Base-by-base conservation (phyloP, 2,797 vertebrate species). In the Potorous gilbertii region DNA sequence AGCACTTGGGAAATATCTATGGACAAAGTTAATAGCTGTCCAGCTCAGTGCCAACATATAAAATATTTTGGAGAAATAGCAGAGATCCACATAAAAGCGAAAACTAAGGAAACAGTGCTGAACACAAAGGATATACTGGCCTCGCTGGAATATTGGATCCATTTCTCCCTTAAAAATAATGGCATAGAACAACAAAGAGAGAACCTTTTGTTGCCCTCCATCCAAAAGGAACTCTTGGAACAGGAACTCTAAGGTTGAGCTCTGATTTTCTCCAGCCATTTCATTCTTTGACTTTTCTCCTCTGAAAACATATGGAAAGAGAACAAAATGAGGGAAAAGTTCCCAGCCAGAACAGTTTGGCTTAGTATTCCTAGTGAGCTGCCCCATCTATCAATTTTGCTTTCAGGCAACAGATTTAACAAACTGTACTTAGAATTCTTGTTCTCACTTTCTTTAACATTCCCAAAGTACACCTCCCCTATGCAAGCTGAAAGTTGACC, bases 201-300 rank as follows among this genome's bases (percentile, higher is more conserved):
- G 50, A 54, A 29, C 54, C 8, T n/a, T 62, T 50, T 66, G 59
- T 54, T 54, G 24, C 54, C 90, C 94, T 91, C 93, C 59, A 57
- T 55, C 91, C 93, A 91, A 87, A 56, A 56, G 18, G 46, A 62
- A 57, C 27, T 66, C 12, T 29, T n/a, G n/a, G 9, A 55, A 34
- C 24, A 87, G 5, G 56, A 89, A 34, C 74, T 74, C 66, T 11
- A 46, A 31, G 91, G 46, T 57, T 29, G 62, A 50, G 27, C 29
- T 92, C 21, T 89, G 56, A 74, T 55, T 94, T 90, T 94, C 89
- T 91, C 66, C 46, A 66, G 54, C 54, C 56, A 92, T 74, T 95
- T 95, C 92, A 12, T 62, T 56, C 90, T n/a, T 74, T 57, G 56
- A 91, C 0, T 92, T 92, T 91, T 89, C 92, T 56, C 55, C 91